Percentiles rank a stretch among this genome's conserved stretches.
Evolutionary conservation across 2,888 invertebrate species (phyloP).

Genomic region (Lissocephala sabroskyi): DNA sequence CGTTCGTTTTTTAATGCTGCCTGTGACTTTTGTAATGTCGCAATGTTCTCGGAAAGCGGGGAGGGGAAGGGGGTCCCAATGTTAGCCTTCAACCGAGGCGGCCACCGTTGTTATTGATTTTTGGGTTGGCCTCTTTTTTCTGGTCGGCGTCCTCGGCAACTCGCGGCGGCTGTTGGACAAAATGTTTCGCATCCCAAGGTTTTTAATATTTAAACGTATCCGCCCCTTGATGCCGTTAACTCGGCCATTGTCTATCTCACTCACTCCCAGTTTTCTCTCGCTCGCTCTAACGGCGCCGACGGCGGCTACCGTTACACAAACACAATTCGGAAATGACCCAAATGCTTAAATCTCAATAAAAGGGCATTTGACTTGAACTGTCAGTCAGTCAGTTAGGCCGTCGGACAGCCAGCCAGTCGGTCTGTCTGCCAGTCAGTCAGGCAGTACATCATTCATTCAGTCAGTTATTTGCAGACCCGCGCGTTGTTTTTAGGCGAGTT

Average conservation of each 20-base stretch:
- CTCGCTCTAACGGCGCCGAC: constrained; percentile 11
- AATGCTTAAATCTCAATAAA: constrained; percentile 57
- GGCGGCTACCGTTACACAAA: constrained; percentile 35
- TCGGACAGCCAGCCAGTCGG: constrained; percentile 6
- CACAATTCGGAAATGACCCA: constrained; percentile 57
- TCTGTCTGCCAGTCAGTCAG: constrained; percentile 9
- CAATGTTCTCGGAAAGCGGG: constrained; percentile 10
- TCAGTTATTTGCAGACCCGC: constrained; percentile 10
- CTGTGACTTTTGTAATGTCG: constrained; percentile 7
- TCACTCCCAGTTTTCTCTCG: not conserved
- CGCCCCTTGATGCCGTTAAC: too few relatives aligned
- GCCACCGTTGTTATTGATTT: constrained; percentile 37
- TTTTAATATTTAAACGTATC: constrained; percentile 47
- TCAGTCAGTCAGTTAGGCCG: constrained; percentile 30
- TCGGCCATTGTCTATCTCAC: too few relatives aligned
- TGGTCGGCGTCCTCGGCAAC: too few relatives aligned
- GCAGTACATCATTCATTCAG: constrained; percentile 4
- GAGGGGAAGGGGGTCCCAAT: too few relatives aligned
- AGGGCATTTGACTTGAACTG: constrained; percentile 47
- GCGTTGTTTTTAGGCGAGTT: constrained; percentile 4
- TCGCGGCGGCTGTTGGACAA: too few relatives aligned
- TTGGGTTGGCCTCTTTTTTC: constrained; percentile 5
- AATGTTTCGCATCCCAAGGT: constrained; percentile 27
- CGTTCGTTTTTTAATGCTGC: constrained; percentile 14
- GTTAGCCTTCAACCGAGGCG: constrained; percentile 48